Base-by-base conservation (phyloP, 1,140 invertebrate species). In the Calosoma granatense region DNA sequence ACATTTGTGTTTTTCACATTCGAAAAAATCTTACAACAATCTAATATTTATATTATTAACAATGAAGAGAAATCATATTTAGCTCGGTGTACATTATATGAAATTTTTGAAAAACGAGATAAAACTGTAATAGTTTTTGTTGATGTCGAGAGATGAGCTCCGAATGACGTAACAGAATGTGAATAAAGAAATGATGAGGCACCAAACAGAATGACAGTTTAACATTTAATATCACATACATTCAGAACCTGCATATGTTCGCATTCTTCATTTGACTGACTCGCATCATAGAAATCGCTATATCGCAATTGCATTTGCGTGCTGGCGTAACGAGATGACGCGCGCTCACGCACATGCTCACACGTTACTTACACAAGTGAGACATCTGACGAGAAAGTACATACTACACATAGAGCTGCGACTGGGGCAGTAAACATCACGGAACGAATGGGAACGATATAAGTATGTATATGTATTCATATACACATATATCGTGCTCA, bases 201-300 rank as follows among this genome's bases (percentile, higher is more conserved):
- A n/a, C n/a, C n/a, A 51, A 51, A 51, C 19, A 51, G 17, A 51
- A 51, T 15, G 20, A 57, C 51, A 39, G 57, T 55, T 66, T 75
- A 75, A 69, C 74, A 71, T 62, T 76, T 76, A 61, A 75, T 75
- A 62, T 74, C 70, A 51, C 26, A 36, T 36, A 36, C 26, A 36
- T 36, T 36, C 26, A 36, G n/a, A 36, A 9, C n/a, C 26, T 36
- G 26, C 26, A 36, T n/a, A 36, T n/a, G 26, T 36, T 36, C n/a
- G 26, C 6, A 36, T 9, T 36, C 26, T 9, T n/a, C n/a, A n/a
- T n/a, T n/a, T n/a, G n/a, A n/a, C n/a, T n/a, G n/a, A n/a, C n/a
- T n/a, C n/a, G n/a, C n/a, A n/a, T n/a, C n/a, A 36, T 36, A 36
- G n/a, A 36, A 36, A 36, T 36, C 6, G 6, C 26, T 6, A 36